phyloP scores from a whole-genome alignment of 2,888 invertebrate genomes.

The Drosophila quinaria region DNA sequence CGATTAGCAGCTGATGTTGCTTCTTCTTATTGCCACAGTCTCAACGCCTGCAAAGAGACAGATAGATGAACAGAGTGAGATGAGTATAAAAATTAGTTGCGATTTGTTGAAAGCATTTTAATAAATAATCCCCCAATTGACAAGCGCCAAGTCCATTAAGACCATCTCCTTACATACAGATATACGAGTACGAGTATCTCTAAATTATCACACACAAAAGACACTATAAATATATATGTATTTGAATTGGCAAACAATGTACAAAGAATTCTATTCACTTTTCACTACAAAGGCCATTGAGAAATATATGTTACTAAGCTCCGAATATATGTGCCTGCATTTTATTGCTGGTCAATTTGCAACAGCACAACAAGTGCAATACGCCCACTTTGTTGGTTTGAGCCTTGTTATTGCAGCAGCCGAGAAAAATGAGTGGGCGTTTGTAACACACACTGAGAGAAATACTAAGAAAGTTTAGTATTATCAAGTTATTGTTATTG shows the following conservation, averaged over 20 bases:
- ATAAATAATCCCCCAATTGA: slow-evolving; percentile 48
- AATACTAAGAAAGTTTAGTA: not conserved
- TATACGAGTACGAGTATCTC: slow-evolving; percentile 6
- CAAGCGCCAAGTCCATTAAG: slow-evolving; percentile 28
- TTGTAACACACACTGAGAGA: slow-evolving; percentile 1
- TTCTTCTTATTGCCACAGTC: slow-evolving; percentile 29
- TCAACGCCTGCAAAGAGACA: slow-evolving; percentile 27
- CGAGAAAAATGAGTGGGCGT: slow-evolving; percentile 30
- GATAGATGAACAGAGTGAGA: slow-evolving; percentile 1
- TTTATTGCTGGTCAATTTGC: slow-evolving; percentile 27
- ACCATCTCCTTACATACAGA: not conserved
- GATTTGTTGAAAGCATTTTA: slow-evolving; percentile 22
- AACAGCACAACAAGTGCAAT: slow-evolving; percentile 10
- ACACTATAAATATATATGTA: slow-evolving; percentile 36
- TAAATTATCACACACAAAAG: slow-evolving; percentile 14
- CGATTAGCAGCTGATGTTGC: slow-evolving; percentile 64
- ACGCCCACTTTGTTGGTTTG: slow-evolving; percentile 13
- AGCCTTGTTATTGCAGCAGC: slow-evolving; percentile 11
- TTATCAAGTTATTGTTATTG: not conserved
- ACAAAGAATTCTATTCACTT: slow-evolving; percentile 23
- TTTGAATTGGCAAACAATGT: slow-evolving; percentile 51
- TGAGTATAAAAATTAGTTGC: slow-evolving; percentile 32
- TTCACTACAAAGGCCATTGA: slow-evolving; percentile 16
- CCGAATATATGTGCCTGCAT: not conserved
- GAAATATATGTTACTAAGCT: slow-evolving; percentile 19